Percentiles rank a stretch among this genome's conserved stretches.
phyloP scores from a whole-genome alignment of 2,113 vertebrate genomes.

The Tenebrosternarchus preto region DNA sequence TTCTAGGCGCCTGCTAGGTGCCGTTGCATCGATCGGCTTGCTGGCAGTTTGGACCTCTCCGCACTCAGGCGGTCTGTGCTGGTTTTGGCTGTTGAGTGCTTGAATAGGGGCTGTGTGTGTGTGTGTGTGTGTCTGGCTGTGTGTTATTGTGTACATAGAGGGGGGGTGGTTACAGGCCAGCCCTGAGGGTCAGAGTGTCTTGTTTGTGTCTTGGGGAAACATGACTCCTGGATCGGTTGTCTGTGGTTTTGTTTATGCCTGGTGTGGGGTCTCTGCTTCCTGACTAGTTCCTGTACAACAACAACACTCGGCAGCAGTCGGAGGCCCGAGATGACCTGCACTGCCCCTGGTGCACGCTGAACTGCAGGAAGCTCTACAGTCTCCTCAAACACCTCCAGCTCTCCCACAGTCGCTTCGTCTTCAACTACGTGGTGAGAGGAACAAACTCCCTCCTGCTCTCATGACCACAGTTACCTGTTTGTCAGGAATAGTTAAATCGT shows the following conservation, averaged over 20 bases:
- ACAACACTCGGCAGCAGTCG: slow-evolving; percentile 95
- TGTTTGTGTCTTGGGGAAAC: too few species aligned
- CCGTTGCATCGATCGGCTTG: background rate
- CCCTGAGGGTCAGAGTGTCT: too few species aligned
- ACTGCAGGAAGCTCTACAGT: slow-evolving; percentile 97
- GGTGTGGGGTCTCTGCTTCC: background rate
- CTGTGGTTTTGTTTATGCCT: background rate
- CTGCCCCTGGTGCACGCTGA: slow-evolving; percentile 97
- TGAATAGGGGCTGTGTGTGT: too few species aligned
- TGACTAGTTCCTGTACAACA: slow-evolving; percentile 92
- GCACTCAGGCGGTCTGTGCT: background rate
- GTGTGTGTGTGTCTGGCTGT: too few species aligned
- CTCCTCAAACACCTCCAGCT: slow-evolving; percentile 98
- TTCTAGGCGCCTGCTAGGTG: background rate
- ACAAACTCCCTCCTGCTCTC: background rate
- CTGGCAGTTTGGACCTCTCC: background rate
- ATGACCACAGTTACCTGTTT: background rate
- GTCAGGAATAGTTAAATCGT: too few species aligned
- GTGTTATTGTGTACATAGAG: too few species aligned
- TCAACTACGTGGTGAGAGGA: slow-evolving; percentile 93
- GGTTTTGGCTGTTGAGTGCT: background rate
- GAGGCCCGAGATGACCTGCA: slow-evolving; percentile 96
- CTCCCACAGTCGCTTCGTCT: slow-evolving; percentile 97
- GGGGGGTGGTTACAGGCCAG: too few species aligned
- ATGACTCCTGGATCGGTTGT: too few species aligned